These are phyloP conservation scores for Endotricha flammealis DNA, from an alignment of 2,888 invertebrate species.

Conservation along the genomic window DNA sequence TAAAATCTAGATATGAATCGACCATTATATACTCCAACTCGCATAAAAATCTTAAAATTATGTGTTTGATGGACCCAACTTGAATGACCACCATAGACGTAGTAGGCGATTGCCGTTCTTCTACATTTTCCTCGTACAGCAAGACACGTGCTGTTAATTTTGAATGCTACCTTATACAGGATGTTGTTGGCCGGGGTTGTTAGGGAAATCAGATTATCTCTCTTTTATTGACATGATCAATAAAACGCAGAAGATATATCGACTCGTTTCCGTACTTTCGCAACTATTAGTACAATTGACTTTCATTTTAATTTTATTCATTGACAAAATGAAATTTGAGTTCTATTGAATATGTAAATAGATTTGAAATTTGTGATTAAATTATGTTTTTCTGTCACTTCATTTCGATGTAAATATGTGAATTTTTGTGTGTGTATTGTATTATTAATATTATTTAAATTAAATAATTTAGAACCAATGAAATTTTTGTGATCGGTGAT, in stretches of 20 bases:
- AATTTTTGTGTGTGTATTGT: conserved; percentile 59
- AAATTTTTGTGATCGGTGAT: conserved; percentile 54
- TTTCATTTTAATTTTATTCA: conserved; percentile 21
- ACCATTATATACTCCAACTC: too few species aligned
- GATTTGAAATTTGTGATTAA: conserved; percentile 57
- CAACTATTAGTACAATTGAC: conserved; percentile 18
- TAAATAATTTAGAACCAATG: conserved; percentile 54
- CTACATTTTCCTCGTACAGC: too few species aligned
- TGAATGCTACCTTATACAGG: too few species aligned
- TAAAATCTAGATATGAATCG: too few species aligned
- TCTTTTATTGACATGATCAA: conserved; percentile 47
- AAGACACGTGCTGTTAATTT: too few species aligned
- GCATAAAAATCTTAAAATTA: too few species aligned
- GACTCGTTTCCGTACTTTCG: conserved; percentile 26
- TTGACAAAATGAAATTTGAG: conserved; percentile 21
- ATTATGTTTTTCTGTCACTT: conserved; percentile 48
- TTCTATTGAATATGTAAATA: conserved; percentile 58
- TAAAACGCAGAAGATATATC: conserved; percentile 32
- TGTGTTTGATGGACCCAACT: too few species aligned
- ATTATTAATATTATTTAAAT: conserved; percentile 48
- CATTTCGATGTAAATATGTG: conserved; percentile 68
- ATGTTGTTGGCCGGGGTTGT: conserved; percentile 23
- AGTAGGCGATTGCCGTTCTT: too few species aligned
- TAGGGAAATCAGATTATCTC: conserved; percentile 42
- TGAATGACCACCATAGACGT: too few species aligned